Percentiles rank a stretch among this genome's conserved stretches.
phyloP scores from a whole-genome alignment of 2,888 invertebrate genomes.

The Pseudoips prasinana region DNA sequence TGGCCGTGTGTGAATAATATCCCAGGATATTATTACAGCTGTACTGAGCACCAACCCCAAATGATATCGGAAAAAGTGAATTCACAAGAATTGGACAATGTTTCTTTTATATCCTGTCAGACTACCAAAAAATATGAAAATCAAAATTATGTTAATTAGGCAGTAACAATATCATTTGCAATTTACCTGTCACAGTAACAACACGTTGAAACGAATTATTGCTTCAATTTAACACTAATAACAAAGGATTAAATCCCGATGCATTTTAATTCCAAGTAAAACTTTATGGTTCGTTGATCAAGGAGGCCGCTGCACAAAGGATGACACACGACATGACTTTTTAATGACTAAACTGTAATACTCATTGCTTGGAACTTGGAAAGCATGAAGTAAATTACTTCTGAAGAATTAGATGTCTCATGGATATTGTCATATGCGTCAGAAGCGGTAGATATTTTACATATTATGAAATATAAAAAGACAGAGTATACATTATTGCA shows the following conservation, averaged over 20 bases:
- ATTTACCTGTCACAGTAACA: slow-evolving; percentile 25
- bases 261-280: slow-evolving; percentile 29
- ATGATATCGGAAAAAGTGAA: too few relatives aligned
- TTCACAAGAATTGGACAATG: too few relatives aligned
- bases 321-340: slow-evolving; percentile 39
- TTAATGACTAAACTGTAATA: slow-evolving; percentile 13
- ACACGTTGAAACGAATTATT: slow-evolving; percentile 10
- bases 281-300: slow-evolving; percentile 36
- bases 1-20: too few relatives aligned
- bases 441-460: too few relatives aligned
- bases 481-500: too few relatives aligned
- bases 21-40: too few relatives aligned
- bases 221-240: slow-evolving; percentile 8
- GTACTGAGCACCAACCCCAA: too few relatives aligned
- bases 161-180: slow-evolving; percentile 10
- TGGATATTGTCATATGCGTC: too few relatives aligned
- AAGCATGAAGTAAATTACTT: slow-evolving; percentile 10
- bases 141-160: slow-evolving; percentile 4
- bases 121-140: too few relatives aligned
- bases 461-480: too few relatives aligned
- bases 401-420: not conserved
- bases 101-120: too few relatives aligned
- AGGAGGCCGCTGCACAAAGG: slow-evolving; percentile 42
- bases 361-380: slow-evolving; percentile 1
- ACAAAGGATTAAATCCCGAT: slow-evolving; percentile 14